phyloP scores from a whole-genome alignment of 2,888 invertebrate genomes.

The Poecilobothrus nobilitatus region DNA sequence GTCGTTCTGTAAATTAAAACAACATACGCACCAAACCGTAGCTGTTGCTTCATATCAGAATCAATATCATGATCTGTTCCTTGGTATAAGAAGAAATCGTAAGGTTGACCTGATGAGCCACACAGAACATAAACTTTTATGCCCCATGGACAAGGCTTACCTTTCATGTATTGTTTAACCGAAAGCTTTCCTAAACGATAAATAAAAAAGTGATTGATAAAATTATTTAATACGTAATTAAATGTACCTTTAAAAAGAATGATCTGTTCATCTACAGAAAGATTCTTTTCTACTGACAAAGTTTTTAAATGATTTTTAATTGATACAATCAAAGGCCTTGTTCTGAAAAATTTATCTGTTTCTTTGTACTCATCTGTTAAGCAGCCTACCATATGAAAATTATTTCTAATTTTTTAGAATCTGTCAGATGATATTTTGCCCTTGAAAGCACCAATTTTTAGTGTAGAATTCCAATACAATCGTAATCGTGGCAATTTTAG shows the following conservation, averaged over 20 bases:
- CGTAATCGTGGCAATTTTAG: too few relatives aligned
- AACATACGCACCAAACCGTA: too few relatives aligned
- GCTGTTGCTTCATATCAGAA: neutral
- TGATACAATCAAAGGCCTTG: neutral
- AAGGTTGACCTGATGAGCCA: neutral
- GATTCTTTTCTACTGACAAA: neutral
- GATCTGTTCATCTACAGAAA: neutral
- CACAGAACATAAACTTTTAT: constrained; percentile 7
- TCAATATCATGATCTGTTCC: neutral
- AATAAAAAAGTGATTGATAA: too few relatives aligned
- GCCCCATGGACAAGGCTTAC: constrained; percentile 8
- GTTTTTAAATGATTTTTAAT: neutral
- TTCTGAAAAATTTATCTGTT: neutral
- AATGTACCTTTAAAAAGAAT: neutral
- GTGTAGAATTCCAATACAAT: too few relatives aligned
- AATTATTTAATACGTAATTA: too few relatives aligned
- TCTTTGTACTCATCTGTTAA: too few relatives aligned
- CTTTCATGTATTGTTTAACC: neutral
- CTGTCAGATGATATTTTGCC: too few relatives aligned
- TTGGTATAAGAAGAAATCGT: constrained; percentile 10
- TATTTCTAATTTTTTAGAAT: too few relatives aligned
- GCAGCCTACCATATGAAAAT: too few relatives aligned
- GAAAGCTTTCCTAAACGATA: too few relatives aligned
- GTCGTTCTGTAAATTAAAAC: neutral
- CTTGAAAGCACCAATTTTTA: too few relatives aligned